Evolutionary conservation across 2,797 vertebrate species (phyloP).

Genomic region (Lithobates pipiens): DNA sequence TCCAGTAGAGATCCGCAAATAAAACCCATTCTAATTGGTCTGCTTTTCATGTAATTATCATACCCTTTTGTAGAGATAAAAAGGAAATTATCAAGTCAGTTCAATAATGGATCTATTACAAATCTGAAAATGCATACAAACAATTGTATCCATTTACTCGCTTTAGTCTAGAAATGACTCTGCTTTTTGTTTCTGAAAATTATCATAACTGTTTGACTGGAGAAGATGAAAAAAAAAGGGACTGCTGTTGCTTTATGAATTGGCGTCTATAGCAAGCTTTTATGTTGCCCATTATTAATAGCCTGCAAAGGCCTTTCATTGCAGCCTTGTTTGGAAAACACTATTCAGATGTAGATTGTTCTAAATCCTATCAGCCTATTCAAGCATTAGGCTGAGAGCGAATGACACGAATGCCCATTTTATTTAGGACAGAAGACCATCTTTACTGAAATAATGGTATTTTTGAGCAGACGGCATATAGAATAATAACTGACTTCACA

Average conservation of each 20-base stretch:
- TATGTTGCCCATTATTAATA: slow-evolving; percentile 74
- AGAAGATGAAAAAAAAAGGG: slow-evolving; percentile 55
- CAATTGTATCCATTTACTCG: slow-evolving; percentile 41
- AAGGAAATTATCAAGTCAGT: slow-evolving; percentile 50
- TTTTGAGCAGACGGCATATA: slow-evolving; percentile 59
- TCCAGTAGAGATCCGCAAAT: neutral
- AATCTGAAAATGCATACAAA: slow-evolving; percentile 41
- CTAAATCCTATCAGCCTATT: slow-evolving; percentile 84
- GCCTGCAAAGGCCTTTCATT: slow-evolving; percentile 78
- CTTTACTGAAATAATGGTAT: slow-evolving; percentile 68
- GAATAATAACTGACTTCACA: slow-evolving; percentile 87
- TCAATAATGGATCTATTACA: slow-evolving; percentile 48
- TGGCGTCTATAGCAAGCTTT: slow-evolving; percentile 64
- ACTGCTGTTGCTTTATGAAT: slow-evolving; percentile 38
- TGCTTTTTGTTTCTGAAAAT: slow-evolving; percentile 51
- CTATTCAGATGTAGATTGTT: slow-evolving; percentile 93
- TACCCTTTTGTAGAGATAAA: slow-evolving; percentile 36
- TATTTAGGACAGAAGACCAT: slow-evolving; percentile 67
- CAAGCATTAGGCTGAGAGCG: slow-evolving; percentile 69
- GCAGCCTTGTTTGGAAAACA: slow-evolving; percentile 74
- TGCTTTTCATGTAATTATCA: slow-evolving; percentile 40
- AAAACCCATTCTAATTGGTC: slow-evolving; percentile 5
- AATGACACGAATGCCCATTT: slow-evolving; percentile 64
- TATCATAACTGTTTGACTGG: slow-evolving; percentile 63
- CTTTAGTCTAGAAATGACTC: slow-evolving; percentile 53